phyloP scores from a whole-genome alignment of 2,797 vertebrate genomes.

The Peromyscus melanophrys region DNA sequence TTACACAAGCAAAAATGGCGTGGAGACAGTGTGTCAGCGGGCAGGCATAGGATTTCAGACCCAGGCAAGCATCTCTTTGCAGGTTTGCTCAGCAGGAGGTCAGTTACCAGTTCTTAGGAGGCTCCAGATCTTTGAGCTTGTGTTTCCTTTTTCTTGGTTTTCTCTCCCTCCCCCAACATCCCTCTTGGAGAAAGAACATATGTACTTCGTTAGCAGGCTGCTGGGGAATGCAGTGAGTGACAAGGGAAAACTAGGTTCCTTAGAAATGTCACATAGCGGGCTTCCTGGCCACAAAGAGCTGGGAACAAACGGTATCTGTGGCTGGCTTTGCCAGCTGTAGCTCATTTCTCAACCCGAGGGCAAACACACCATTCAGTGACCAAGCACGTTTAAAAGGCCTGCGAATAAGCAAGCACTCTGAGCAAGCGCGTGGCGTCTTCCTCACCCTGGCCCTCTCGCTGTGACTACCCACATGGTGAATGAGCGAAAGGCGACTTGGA shows the following conservation, averaged over 20 bases:
- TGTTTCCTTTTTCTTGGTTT: background rate
- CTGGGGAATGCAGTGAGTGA: background rate
- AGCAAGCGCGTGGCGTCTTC: background rate
- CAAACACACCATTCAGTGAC: background rate
- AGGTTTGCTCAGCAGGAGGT: background rate
- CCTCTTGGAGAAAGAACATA: constrained; percentile 44
- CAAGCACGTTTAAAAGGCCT: background rate
- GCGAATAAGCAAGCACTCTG: background rate
- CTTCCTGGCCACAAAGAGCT: background rate
- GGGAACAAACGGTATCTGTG: background rate
- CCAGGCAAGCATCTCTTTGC: background rate
- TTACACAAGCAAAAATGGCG: background rate
- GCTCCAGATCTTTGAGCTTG: background rate
- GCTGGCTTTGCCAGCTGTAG: background rate
- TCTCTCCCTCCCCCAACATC: background rate
- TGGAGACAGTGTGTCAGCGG: background rate
- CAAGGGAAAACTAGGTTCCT: constrained; percentile 7
- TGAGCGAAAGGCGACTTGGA: background rate
- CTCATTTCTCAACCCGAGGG: background rate
- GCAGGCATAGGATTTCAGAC: background rate
- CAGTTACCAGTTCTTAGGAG: background rate
- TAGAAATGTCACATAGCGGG: constrained; percentile 4
- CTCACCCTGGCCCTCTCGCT: background rate
- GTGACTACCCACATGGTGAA: background rate
- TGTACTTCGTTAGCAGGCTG: background rate